A percentile compares a stretch with the other conserved stretches of the same genome.
phyloP scores from a whole-genome alignment of 2,113 vertebrate genomes.

The Mus spicilegus region DNA sequence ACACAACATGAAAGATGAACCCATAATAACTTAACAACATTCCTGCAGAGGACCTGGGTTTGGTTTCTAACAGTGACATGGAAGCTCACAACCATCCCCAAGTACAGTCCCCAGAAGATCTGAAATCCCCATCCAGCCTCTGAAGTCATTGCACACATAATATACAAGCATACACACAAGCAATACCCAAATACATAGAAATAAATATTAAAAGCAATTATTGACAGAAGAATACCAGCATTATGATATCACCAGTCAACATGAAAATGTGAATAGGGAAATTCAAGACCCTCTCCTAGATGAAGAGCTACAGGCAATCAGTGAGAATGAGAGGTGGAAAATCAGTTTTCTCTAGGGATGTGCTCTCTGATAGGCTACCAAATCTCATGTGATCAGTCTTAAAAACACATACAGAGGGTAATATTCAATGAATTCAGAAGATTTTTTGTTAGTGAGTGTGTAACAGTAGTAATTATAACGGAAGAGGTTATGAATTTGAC shows the following conservation, averaged over 20 bases:
- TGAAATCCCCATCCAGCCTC: background rate
- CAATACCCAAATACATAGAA: background rate
- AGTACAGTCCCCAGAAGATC: background rate
- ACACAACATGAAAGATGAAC: background rate
- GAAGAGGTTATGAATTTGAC: background rate
- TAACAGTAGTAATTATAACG: background rate
- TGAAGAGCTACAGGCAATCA: background rate
- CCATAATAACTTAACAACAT: background rate
- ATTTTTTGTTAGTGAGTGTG: background rate
- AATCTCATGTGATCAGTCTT: background rate
- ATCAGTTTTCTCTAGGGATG: background rate
- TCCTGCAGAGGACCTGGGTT: background rate
- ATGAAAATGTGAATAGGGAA: background rate
- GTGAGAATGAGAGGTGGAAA: background rate
- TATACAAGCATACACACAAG: background rate
- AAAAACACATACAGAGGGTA: background rate
- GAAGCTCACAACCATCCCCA: background rate
- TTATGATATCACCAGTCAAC: background rate
- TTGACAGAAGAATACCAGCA: background rate
- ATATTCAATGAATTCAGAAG: background rate
- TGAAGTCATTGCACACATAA: background rate
- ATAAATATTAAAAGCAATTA: background rate
- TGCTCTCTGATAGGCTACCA: background rate
- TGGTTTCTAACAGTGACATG: background rate
- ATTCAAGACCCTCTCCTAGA: background rate